Evolutionary conservation across 2,113 vertebrate species (phyloP).

Genomic region (Carassius carassius): DNA sequence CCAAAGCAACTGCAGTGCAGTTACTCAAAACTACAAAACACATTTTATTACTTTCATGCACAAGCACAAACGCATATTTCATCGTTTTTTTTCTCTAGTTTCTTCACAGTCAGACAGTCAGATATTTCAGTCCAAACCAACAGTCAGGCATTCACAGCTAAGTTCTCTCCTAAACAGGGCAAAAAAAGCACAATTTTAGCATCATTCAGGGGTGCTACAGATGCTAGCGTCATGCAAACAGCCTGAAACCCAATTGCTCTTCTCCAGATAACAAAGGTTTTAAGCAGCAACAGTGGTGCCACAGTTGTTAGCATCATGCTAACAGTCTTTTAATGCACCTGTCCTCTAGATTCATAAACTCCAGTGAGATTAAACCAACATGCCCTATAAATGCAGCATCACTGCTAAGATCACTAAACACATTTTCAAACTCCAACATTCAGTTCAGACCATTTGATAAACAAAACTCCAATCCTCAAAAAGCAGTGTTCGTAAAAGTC

Average conservation of each 20-base stretch:
- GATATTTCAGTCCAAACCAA: neutral
- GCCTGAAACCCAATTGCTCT: neutral
- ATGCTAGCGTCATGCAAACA: neutral
- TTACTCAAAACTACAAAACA: slow-evolving; percentile 21
- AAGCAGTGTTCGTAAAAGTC: neutral
- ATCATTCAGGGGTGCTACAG: neutral
- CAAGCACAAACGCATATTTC: slow-evolving; percentile 3
- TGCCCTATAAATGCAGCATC: slow-evolving; percentile 19
- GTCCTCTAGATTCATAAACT: neutral
- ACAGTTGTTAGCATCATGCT: slow-evolving; percentile 20
- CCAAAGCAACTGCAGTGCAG: neutral
- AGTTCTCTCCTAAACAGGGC: neutral
- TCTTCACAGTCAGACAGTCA: neutral
- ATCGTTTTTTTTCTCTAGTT: neutral
- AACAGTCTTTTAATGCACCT: neutral
- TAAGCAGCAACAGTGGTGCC: neutral
- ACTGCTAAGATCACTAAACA: slow-evolving; percentile 14
- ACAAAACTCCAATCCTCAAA: neutral
- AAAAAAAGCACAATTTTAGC: neutral
- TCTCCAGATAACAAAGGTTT: neutral
- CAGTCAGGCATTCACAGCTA: slow-evolving; percentile 4
- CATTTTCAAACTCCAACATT: neutral
- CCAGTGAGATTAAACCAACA: neutral
- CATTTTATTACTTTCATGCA: slow-evolving; percentile 35
- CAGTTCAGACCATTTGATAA: neutral